Percentiles rank a stretch among this genome's conserved stretches.
These are phyloP conservation scores for Mastacembelus armatus DNA, from an alignment of 2,797 vertebrate species.

Conservation along the genomic window DNA sequence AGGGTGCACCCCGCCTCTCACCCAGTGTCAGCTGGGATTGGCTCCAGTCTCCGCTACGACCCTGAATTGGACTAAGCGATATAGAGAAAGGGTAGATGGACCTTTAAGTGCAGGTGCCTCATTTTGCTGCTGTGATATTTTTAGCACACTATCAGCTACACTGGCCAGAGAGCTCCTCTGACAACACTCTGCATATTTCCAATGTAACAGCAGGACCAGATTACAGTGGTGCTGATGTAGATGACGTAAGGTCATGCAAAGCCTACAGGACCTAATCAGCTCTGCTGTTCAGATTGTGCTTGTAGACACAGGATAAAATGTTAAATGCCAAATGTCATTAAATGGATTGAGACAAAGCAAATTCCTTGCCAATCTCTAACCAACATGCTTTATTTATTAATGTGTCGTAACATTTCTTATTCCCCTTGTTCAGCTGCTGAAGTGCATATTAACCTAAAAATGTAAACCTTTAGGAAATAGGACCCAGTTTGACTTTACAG, in stretches of 20 bases:
- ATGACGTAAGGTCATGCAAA: constrained; percentile 76
- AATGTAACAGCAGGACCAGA: constrained; percentile 36
- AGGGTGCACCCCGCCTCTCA: too few relatives aligned
- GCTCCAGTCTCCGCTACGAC: too few relatives aligned
- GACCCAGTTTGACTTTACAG: neutral
- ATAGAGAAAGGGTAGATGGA: too few relatives aligned
- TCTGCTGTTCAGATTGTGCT: neutral
- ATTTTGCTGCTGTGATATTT: too few relatives aligned
- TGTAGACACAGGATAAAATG: constrained; percentile 15
- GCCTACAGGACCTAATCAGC: constrained; percentile 26
- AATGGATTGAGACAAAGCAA: neutral
- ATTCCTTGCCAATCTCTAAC: neutral
- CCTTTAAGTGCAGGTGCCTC: too few relatives aligned
- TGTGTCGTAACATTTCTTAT: too few relatives aligned
- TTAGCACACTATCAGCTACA: too few relatives aligned
- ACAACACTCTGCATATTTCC: neutral
- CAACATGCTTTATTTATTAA: too few relatives aligned
- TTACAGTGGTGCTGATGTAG: constrained; percentile 40
- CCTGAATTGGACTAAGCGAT: too few relatives aligned
- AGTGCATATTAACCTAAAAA: neutral
- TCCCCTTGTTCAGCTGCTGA: too few relatives aligned
- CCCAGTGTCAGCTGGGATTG: too few relatives aligned
- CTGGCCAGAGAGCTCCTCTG: too few relatives aligned
- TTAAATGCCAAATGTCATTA: neutral
- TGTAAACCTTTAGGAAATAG: neutral